Percentiles rank a stretch among this genome's conserved stretches.
phyloP scores from a whole-genome alignment of 2,113 vertebrate genomes.

The Hystrix brachyura region DNA sequence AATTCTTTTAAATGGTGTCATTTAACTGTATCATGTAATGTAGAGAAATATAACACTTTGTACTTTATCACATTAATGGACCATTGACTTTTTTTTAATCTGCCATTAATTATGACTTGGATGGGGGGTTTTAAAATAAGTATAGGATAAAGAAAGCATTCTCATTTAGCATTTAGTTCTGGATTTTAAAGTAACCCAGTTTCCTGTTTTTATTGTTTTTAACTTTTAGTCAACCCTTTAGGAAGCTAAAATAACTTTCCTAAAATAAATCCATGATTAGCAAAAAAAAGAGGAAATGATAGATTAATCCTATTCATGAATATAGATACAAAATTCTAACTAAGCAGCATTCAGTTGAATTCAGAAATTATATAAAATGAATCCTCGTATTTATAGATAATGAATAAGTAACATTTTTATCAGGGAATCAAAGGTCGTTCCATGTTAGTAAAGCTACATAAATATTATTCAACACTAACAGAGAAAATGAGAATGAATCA shows the following conservation, averaged over 20 bases:
- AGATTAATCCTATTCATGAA: neutral
- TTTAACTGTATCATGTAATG: slow-evolving; percentile 38
- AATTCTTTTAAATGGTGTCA: neutral
- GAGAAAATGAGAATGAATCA: neutral
- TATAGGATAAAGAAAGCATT: neutral
- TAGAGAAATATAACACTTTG: slow-evolving; percentile 6
- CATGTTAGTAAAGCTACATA: neutral
- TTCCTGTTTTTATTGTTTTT: neutral
- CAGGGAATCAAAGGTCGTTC: neutral
- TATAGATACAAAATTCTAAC: slow-evolving; percentile 18
- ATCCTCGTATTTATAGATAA: neutral
- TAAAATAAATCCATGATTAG: neutral
- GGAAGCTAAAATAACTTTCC: neutral
- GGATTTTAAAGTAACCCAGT: neutral
- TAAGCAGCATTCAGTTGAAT: neutral
- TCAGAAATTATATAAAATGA: neutral
- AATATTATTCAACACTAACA: neutral
- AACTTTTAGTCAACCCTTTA: neutral
- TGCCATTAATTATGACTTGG: slow-evolving; percentile 18
- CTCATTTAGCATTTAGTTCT: neutral
- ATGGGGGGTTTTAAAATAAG: neutral
- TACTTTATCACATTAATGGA: neutral
- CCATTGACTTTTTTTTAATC: neutral
- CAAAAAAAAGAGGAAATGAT: neutral
- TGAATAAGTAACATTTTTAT: neutral